phyloP scores from a whole-genome alignment of 1,140 invertebrate genomes.

The Lordiphosa mommai region DNA sequence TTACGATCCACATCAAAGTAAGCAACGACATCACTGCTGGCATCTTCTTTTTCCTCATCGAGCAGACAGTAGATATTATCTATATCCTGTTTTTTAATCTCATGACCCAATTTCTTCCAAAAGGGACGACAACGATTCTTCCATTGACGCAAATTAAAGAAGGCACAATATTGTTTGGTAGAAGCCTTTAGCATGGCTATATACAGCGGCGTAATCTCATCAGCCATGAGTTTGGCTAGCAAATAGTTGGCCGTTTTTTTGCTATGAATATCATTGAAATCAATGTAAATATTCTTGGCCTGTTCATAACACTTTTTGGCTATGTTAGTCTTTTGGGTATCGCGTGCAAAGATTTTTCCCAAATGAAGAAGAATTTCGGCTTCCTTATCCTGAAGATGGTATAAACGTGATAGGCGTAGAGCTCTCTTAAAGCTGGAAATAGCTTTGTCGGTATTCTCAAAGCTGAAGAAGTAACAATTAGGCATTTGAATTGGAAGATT shows the following conservation, averaged over 20 bases:
- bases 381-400: slow-evolving; percentile 33
- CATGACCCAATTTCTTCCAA: slow-evolving; percentile 47
- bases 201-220: slow-evolving; percentile 63
- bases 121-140: slow-evolving; percentile 68
- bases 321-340: slow-evolving; percentile 33
- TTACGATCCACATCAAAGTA: slow-evolving; percentile 20
- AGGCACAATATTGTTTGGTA: slow-evolving; percentile 46
- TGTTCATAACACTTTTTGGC: slow-evolving; percentile 64
- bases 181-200: slow-evolving; percentile 71
- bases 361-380: slow-evolving; percentile 50
- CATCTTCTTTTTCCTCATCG: slow-evolving; percentile 52
- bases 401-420: slow-evolving; percentile 39
- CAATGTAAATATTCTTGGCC: slow-evolving; percentile 65
- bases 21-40: neutral
- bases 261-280: slow-evolving; percentile 54
- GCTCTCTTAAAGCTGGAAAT: slow-evolving; percentile 49
- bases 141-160: slow-evolving; percentile 67
- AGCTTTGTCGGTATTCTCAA: slow-evolving; percentile 37
- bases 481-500: neutral
- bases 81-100: slow-evolving; percentile 51
- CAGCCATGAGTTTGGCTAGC: slow-evolving; percentile 64
- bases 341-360: slow-evolving; percentile 59
- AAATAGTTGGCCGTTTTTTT: slow-evolving; percentile 61
- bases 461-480: slow-evolving; percentile 10
- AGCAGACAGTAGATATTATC: slow-evolving; percentile 62